Percentiles rank a stretch among this genome's conserved stretches.
These are phyloP conservation scores for Callocephalon fimbriatum DNA, from an alignment of 2,113 vertebrate genomes.

Conservation along the genomic window DNA sequence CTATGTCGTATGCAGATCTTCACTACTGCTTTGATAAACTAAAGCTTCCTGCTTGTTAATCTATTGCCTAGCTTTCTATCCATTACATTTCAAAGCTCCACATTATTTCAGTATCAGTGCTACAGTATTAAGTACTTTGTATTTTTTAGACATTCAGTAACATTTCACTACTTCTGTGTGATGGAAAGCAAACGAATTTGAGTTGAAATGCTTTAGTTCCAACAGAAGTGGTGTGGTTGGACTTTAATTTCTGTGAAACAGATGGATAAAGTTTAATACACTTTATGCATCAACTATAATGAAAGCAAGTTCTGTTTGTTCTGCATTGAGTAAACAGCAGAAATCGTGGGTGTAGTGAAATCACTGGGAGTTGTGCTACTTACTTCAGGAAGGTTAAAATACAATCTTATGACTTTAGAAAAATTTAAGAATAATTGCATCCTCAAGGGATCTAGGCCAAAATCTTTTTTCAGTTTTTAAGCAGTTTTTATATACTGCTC, in stretches of 20 bases:
- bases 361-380: not conserved
- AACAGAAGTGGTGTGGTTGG: not conserved
- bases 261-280: conserved; percentile 2
- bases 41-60: not conserved
- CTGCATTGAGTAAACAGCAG: not conserved
- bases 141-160: not conserved
- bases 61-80: not conserved
- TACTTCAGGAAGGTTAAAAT: not conserved
- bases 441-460: not conserved
- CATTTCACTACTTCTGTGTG: not conserved
- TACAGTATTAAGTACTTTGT: not conserved
- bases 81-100: not conserved
- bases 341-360: not conserved
- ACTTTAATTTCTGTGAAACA: not conserved
- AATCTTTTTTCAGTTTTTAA: not conserved
- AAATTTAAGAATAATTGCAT: not conserved
- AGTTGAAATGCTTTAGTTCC: not conserved
- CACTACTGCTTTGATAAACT: not conserved
- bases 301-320: not conserved
- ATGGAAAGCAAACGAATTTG: not conserved
- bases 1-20: not conserved
- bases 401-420: not conserved
- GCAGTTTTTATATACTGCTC: not conserved
- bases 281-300: not conserved
- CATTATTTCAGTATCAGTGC: not conserved